Base-by-base conservation (phyloP, 2,888 invertebrate species). In the Stegophylla sp. region DNA sequence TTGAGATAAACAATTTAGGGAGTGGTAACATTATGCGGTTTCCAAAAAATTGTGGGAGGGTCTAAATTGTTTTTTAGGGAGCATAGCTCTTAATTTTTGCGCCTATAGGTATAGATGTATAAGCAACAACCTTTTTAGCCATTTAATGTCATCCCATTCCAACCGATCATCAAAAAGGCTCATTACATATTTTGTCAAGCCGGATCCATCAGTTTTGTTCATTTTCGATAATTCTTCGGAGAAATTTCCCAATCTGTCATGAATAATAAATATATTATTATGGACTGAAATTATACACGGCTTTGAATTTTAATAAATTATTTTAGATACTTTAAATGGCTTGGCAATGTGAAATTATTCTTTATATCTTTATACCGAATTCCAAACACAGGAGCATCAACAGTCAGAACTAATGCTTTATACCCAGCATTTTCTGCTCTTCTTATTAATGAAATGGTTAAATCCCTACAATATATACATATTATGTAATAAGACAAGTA, bases 371-470 rank as follows among this genome's bases (percentile, higher is more conserved):
- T 92, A 77, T 93, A 89, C 64, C 97, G 89, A 75, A 92, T 89
- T 0, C 97, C 97, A 86, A 96, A 94, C 67, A 93, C 86, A 0
- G 96, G 95, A 0, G 95, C 93, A 86, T 97, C 97, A 0, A 97
- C 92, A 0, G 96, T 97, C 3, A 97, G 86, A 0, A 93, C 95
- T 1, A 97, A 87, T 0, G 95, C 96, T 87, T 92, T 93, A 85
- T 91, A 97, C n/a, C 94, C 95, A 13, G 92, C 91, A 63, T 88
- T 89, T 87, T 96, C 96, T 0, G 94, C 97, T 84, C 94, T 89
- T 61, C 88, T 85, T 0, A 98, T 91, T 83, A 97, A 88, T 83
- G 89, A 88, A 84, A 88, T 88, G 0, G 94, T 94, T 1, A 94
- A 88, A 51, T 91, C 87, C 83, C 92, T 91, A 85, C 74, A 82